These are phyloP conservation scores for Samia ricini DNA, from an alignment of 1,140 invertebrate genomes.

Conservation along the genomic window DNA sequence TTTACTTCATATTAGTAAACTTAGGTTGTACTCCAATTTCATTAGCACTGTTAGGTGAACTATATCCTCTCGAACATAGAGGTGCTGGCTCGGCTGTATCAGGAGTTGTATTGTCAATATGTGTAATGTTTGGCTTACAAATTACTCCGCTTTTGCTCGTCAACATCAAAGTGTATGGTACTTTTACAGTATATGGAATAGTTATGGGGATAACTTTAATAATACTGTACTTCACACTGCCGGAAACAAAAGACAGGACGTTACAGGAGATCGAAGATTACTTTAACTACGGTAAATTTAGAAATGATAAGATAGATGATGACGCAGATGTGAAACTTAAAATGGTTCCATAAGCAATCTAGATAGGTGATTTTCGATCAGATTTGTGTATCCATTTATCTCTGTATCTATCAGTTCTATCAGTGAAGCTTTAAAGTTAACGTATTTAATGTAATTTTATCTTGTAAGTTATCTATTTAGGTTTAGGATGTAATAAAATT, in stretches of 20 bases:
- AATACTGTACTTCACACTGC: conserved; percentile 48
- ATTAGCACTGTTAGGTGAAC: conserved; percentile 52
- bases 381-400: no score
- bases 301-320: conserved; percentile 13
- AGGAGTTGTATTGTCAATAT: conserved; percentile 37
- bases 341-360: conserved; percentile 10
- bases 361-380: no score
- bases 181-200: conserved; percentile 44
- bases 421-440: no score
- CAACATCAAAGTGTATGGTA: conserved; percentile 46
- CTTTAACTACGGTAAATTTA: conserved; percentile 44
- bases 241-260: no score
- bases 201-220: conserved; percentile 31
- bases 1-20: conserved; percentile 53
- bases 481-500: no score
- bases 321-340: conserved; percentile 11
- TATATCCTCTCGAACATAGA: conserved; percentile 53
- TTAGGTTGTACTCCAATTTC: conserved; percentile 59
- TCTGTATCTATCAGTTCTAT: no score
- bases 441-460: no score
- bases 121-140: conserved; percentile 40
- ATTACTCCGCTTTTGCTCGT: conserved; percentile 47
- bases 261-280: conserved; percentile 58
- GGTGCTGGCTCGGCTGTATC: conserved; percentile 39
- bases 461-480: no score